These are phyloP conservation scores for Momotus momota DNA, from an alignment of 2,797 vertebrate genomes.

Conservation along the genomic window DNA sequence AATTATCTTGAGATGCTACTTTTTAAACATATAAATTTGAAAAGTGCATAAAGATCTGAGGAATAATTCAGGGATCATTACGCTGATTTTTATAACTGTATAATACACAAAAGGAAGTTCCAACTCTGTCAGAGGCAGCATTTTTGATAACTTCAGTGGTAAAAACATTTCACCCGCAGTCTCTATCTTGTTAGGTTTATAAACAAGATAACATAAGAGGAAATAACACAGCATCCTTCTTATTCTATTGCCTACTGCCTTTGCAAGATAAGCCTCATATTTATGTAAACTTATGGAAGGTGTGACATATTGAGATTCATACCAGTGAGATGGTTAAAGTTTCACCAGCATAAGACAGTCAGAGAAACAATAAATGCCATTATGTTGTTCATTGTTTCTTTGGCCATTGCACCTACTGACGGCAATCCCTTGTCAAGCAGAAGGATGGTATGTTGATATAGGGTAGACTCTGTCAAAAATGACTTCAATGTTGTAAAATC, in stretches of 20 bases:
- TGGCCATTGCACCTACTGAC: background rate
- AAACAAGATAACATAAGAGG: background rate
- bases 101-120: background rate
- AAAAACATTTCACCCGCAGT: background rate
- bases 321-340: background rate
- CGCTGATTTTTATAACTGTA: background rate
- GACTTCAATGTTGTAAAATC: background rate
- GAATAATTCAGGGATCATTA: background rate
- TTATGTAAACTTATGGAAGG: background rate
- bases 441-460: background rate
- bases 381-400: background rate
- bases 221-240: background rate
- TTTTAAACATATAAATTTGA: background rate
- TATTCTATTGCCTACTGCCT: background rate
- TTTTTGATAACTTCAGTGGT: background rate
- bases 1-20: background rate
- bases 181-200: background rate
- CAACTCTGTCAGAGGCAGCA: background rate
- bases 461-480: background rate
- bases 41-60: background rate
- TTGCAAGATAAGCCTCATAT: background rate
- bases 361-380: background rate
- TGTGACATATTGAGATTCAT: background rate
- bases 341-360: background rate
- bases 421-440: background rate